Percentiles rank a stretch among this genome's conserved stretches.
Evolutionary conservation across 2,113 vertebrate genomes (phyloP).

Genomic region (Oncorhynchus nerka): DNA sequence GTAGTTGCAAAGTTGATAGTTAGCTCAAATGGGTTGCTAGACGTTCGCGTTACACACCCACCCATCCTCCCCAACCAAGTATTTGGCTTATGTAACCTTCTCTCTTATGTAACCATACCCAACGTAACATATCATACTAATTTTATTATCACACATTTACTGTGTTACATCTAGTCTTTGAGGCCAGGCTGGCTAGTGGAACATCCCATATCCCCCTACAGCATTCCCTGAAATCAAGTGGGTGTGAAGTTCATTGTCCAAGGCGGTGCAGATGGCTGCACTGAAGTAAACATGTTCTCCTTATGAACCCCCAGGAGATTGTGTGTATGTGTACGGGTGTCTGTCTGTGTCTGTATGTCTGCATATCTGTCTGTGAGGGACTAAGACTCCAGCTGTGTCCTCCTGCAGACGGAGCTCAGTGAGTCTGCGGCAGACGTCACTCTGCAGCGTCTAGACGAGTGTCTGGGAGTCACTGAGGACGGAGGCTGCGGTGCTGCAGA

Average conservation of each 20-base stretch:
- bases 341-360: background rate
- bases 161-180: no score
- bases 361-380: conserved; percentile 26
- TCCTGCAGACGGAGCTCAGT: conserved; percentile 56
- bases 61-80: conserved; percentile 46
- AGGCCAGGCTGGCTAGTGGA: conserved; percentile 19
- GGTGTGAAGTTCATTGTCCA: no score
- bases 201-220: conserved; percentile 54
- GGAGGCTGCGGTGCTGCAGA: conserved; percentile 23
- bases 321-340: background rate
- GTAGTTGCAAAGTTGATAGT: no score
- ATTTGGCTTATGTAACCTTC: conserved; percentile 1
- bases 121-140: no score
- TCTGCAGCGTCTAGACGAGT: conserved; percentile 49
- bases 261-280: no score
- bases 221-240: no score
- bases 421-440: conserved; percentile 44
- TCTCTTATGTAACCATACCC: no score
- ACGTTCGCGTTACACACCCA: no score
- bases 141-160: no score
- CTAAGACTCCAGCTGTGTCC: conserved; percentile 5
- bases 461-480: conserved; percentile 40
- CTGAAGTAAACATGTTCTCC: no score
- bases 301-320: no score
- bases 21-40: no score